Conservation (phyloP, 2,113 vertebrate genomes). For the Jaculus jaculus region DNA sequence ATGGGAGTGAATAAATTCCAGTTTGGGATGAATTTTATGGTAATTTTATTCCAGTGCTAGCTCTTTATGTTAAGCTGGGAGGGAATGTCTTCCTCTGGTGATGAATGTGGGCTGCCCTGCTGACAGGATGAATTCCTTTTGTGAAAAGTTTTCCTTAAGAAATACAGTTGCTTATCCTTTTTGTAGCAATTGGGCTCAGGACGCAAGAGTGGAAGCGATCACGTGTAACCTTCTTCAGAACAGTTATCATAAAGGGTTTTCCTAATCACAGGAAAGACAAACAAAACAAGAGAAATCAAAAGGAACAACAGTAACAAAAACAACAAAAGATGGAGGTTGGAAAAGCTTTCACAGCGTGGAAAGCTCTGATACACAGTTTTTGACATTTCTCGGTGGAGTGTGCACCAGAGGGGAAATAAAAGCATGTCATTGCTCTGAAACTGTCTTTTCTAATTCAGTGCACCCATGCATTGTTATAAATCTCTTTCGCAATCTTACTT, state of each 20-base stretch:
- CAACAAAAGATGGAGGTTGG: background rate
- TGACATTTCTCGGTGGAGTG: constrained; percentile 75
- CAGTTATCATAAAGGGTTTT: background rate
- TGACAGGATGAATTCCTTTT: background rate
- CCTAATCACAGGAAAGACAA: background rate
- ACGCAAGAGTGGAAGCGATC: background rate
- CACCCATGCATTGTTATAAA: constrained; percentile 85
- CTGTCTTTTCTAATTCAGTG: constrained; percentile 88
- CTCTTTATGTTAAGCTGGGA: background rate
- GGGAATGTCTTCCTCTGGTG: background rate
- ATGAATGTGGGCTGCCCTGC: background rate
- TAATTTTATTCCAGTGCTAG: background rate
- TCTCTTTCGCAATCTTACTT: constrained; percentile 78
- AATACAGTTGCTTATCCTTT: background rate
- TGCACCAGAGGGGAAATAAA: constrained; percentile 78
- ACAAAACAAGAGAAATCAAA: background rate
- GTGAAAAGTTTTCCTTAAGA: background rate
- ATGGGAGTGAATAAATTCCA: background rate
- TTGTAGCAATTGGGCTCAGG: background rate
- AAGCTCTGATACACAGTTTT: constrained; percentile 63
- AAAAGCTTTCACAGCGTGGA: constrained; percentile 56
- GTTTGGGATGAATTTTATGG: background rate
- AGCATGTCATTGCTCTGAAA: constrained; percentile 85
- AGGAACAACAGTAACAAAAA: constrained; percentile 44
- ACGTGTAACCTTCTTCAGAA: background rate